Base-by-base conservation (phyloP, 2,113 vertebrate species). In the Salvelinus namaycush region DNA sequence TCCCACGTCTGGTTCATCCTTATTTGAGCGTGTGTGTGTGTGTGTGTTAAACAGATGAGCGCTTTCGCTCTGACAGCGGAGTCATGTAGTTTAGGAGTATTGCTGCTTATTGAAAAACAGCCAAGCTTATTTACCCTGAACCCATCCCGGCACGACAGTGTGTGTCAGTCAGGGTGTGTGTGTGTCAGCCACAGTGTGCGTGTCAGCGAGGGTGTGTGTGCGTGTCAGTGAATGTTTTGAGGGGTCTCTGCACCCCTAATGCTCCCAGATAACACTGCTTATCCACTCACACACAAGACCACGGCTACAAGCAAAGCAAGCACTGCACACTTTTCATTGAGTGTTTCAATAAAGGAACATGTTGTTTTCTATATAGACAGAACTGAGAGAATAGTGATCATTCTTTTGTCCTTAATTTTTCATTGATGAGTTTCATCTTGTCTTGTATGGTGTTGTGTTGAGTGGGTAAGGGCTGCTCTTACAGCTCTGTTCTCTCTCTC, bases 1-100 rank as follows among this genome's bases (percentile, higher is more conserved):
- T 86, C 79, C 69, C 26, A 87, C 77, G 66, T 59, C 68, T 81
- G 72, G 76, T 71, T 79, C 84, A 81, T 90, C 83, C 83, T 81
- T 89, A 18, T 44, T 44, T 44, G 39, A 44, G 9, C 9, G 9
- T 44, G 39, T 44, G 39, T 44, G 39, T 44, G 39, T 44, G 39
- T 39, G 34, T 39, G 34, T 39, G 39, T 79, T 76, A 75, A 83
- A 78, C 62, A 77, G 71, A 86, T 83, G 76, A 75, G 39, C 69
- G 72, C 48, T 80, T 72, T 34, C 8, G 39, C 39, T 44, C 39
- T 44, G 39, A 44, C 39, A 44, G 39, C 9, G 9, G 2, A 71
- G 22, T 69, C 77, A 71, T 62, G 48, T 22, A 73, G 70, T 76
- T 75, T 79, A 81, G 72, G 75, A 66, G 65, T 48, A 77, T 69